These are phyloP conservation scores for Coelopa frigida DNA, from an alignment of 1,140 invertebrate genomes.

Conservation along the genomic window DNA sequence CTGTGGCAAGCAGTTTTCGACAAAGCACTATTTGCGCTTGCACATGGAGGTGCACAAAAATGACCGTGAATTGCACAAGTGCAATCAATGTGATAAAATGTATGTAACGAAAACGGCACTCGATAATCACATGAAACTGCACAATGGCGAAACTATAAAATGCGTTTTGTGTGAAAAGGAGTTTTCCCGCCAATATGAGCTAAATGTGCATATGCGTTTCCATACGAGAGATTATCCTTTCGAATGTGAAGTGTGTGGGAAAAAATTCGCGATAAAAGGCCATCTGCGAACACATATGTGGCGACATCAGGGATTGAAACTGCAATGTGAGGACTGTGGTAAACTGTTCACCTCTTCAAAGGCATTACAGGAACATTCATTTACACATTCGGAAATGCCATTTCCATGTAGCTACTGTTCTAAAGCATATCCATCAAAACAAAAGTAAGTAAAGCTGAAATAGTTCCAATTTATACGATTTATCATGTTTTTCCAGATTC, in stretches of 20 bases:
- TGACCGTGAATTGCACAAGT: constrained; percentile 2
- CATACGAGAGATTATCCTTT: constrained; percentile 12
- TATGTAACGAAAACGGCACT: constrained; percentile 9
- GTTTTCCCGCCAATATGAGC: constrained; percentile 12
- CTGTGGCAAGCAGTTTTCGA: constrained; percentile 11
- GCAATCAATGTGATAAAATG: constrained; percentile 10
- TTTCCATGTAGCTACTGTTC: constrained; percentile 9
- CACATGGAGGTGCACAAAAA: constrained; percentile 7
- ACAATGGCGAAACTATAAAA: constrained; percentile 11
- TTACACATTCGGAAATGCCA: constrained; percentile 11
- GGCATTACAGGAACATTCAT: constrained; percentile 12
- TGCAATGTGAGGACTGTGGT: constrained; percentile 14
- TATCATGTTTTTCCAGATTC: constrained; percentile 4
- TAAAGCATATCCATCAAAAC: constrained; percentile 12
- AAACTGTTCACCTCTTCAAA: constrained; percentile 12
- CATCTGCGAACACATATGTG: constrained; percentile 13
- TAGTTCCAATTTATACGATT: too few relatives aligned
- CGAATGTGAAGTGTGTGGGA: constrained; percentile 10
- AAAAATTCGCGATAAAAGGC: constrained; percentile 14
- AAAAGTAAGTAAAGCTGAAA: constrained; percentile 8
- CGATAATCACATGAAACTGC: constrained; percentile 8
- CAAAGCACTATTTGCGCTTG: constrained; percentile 7
- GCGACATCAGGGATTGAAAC: constrained; percentile 10
- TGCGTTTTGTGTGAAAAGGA: constrained; percentile 5
- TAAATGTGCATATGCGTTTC: constrained; percentile 15